phyloP scores from a whole-genome alignment of 1,140 invertebrate genomes.

The Ptiloglossa arizonensis region DNA sequence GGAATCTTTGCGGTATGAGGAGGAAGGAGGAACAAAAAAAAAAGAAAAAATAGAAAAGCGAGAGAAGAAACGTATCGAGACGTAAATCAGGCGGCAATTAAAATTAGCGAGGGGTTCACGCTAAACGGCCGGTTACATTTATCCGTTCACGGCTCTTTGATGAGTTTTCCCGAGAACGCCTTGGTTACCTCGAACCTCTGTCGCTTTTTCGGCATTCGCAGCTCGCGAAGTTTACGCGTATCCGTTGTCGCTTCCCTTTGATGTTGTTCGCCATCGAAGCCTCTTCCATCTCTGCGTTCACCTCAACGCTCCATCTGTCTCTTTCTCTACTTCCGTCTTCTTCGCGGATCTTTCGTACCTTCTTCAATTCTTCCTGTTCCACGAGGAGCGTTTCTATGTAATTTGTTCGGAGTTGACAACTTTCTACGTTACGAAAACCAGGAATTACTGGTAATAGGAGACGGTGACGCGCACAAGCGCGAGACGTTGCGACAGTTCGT shows the following conservation, averaged over 20 bases:
- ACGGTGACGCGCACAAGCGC: no score
- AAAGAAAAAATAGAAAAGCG: not conserved
- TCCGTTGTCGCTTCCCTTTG: slow-evolving; percentile 80
- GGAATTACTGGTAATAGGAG: no score
- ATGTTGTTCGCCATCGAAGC: slow-evolving; percentile 67
- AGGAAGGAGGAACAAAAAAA: slow-evolving; percentile 14
- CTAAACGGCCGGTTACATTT: slow-evolving; percentile 81
- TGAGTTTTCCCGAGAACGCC: slow-evolving; percentile 75
- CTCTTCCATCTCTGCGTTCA: slow-evolving; percentile 46
- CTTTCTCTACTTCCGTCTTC: slow-evolving; percentile 23
- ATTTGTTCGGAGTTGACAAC: no score
- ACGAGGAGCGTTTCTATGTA: not conserved
- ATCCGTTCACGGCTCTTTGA: slow-evolving; percentile 80
- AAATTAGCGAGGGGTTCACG: slow-evolving; percentile 80
- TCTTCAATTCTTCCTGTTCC: slow-evolving; percentile 48
- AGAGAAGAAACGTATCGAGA: slow-evolving; percentile 52
- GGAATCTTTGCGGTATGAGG: not conserved
- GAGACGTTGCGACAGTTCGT: no score
- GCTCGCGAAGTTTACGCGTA: slow-evolving; percentile 75
- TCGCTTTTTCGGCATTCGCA: slow-evolving; percentile 63
- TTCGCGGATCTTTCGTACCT: not conserved
- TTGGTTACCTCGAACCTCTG: slow-evolving; percentile 50
- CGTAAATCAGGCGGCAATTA: slow-evolving; percentile 80
- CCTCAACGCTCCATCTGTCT: slow-evolving; percentile 10
- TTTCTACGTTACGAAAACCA: no score